phyloP scores from a whole-genome alignment of 2,888 invertebrate genomes.

The Xestia rhomboidea region DNA sequence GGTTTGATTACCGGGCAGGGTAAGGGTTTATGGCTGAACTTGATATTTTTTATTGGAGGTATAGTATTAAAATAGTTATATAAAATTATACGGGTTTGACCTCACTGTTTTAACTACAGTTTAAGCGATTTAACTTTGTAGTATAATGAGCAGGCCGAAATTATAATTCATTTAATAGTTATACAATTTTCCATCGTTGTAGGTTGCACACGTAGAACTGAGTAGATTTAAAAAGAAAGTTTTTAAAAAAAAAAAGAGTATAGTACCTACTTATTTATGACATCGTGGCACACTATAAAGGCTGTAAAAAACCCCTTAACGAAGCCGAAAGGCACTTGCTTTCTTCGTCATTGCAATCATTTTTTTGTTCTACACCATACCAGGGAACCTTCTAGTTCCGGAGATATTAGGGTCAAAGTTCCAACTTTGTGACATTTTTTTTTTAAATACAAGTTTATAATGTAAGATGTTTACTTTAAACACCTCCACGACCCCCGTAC shows the following conservation, averaged over 20 bases:
- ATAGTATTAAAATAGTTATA: constrained; percentile 16
- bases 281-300: too few species aligned
- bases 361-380: too few species aligned
- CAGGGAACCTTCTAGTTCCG: too few species aligned
- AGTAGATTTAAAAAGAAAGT: not conserved
- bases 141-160: not conserved
- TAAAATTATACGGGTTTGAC: constrained; percentile 25
- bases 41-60: constrained; percentile 35
- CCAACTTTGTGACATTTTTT: too few species aligned
- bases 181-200: not conserved
- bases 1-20: constrained; percentile 32
- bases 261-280: too few species aligned
- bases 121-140: not conserved
- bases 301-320: too few species aligned
- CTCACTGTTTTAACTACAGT: not conserved
- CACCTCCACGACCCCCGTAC: too few species aligned
- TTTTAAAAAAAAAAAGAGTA: not conserved
- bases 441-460: too few species aligned
- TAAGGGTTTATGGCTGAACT: constrained; percentile 21
- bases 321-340: too few species aligned
- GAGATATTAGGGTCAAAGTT: too few species aligned
- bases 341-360: too few species aligned
- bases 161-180: not conserved
- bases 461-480: too few species aligned
- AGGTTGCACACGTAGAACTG: not conserved